Base-by-base conservation (phyloP, 2,888 invertebrate species). In the Nycteola revayana region DNA sequence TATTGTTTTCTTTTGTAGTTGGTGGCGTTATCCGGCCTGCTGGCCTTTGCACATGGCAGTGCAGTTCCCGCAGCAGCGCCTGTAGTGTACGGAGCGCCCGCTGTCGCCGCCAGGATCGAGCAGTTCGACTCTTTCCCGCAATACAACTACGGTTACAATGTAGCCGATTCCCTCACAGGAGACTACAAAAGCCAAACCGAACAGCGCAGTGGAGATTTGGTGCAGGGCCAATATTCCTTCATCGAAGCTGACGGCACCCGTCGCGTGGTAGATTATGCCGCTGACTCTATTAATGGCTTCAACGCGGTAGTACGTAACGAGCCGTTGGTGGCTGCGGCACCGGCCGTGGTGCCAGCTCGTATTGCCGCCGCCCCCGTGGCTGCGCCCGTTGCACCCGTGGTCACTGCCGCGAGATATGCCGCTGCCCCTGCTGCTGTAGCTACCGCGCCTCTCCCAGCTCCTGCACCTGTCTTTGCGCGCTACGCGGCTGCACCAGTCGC, bases 121-220 rank as follows among this genome's bases (percentile, higher is more conserved):
- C 77, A 90, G 39, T 89, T 89, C 55, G 91, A 91, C 60, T 82
- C 90, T 0, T 71, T 84, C 32, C 92, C 92, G 0, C 91, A 91
- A 64, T 92, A 92, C 73, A 67, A 66, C 28, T 85, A 75, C 46
- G 83, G 77, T 17, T 85, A 85, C 47, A 64, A 78, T 30, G 84
- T 85, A 9, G 75, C 75, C 0, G 85, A 86, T 42, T 56, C 78
- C 1, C 66, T 79, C 22, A 83, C 85, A 29, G 84, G 84, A 1
- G 85, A 85, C 55, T 78, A 75, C 64, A 85, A 85, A 59, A 81
- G 75, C 46, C 84, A 80, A 43, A 66, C 64, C 3, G 90, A 90
- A 47, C 78, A 85, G 34, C 77, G 90, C 42, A 79, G 85, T 34
- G 90, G 90, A 32, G 90, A 90, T 43, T 59, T 90, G 18, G 91